Percentiles rank a stretch among this genome's conserved stretches.
phyloP scores from a whole-genome alignment of 2,888 invertebrate genomes.

The Brachyopa scutellaris region DNA sequence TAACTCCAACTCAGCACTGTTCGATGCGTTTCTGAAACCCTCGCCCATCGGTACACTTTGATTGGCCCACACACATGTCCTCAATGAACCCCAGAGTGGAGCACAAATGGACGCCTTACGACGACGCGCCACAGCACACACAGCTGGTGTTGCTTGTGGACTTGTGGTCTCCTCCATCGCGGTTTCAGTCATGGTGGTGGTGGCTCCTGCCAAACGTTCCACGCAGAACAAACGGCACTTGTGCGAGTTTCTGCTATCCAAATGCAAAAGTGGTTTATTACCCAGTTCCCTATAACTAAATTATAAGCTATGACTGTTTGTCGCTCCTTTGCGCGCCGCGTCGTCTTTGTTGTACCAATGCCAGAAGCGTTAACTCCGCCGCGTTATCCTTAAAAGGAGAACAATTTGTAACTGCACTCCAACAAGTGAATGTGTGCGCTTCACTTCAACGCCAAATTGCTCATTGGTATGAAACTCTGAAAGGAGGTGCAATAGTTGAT shows the following conservation, averaged over 20 bases:
- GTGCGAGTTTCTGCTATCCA: slow-evolving; percentile 58
- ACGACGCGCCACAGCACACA: slow-evolving; percentile 25
- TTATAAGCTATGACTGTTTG: slow-evolving; percentile 60
- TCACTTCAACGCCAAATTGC: slow-evolving; percentile 41
- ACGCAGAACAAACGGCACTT: slow-evolving; percentile 65
- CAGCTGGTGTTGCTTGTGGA: slow-evolving; percentile 42
- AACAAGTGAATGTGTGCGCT: slow-evolving; percentile 54
- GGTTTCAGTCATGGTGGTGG: not conserved
- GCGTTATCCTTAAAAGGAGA: slow-evolving; percentile 66
- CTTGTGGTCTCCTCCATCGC: slow-evolving; percentile 4
- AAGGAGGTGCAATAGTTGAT: slow-evolving; percentile 32
- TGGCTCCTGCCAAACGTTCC: slow-evolving; percentile 43
- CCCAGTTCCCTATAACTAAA: slow-evolving; percentile 72
- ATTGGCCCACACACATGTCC: slow-evolving; percentile 70
- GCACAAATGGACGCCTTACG: slow-evolving; percentile 38
- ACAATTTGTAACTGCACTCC: slow-evolving; percentile 68
- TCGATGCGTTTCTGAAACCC: slow-evolving; percentile 36
- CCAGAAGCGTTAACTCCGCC: slow-evolving; percentile 26
- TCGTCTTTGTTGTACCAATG: slow-evolving; percentile 5
- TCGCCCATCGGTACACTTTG: slow-evolving; percentile 62
- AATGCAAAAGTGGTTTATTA: slow-evolving; percentile 71
- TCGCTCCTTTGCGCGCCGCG: not conserved
- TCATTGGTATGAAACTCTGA: slow-evolving; percentile 16
- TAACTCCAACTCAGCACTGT: slow-evolving; percentile 20
- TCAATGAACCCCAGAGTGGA: slow-evolving; percentile 22